Percentiles rank a stretch among this genome's conserved stretches.
Conservation (phyloP, 2,888 invertebrate species). For the Temnothorax rugatulus region DNA sequence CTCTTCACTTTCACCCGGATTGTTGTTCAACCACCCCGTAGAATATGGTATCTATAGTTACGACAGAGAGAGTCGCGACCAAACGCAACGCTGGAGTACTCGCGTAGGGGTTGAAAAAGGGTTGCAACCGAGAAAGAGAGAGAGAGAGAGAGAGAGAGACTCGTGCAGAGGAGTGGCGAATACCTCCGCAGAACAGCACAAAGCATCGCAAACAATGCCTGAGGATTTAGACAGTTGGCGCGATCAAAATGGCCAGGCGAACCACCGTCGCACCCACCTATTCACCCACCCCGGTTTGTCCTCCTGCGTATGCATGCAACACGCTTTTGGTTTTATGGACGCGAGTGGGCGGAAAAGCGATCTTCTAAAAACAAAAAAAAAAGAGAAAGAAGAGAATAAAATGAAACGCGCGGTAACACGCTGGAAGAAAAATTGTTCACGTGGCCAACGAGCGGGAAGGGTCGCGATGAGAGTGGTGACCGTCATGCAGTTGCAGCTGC, state of each 20-base stretch:
- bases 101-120: slow-evolving; percentile 2
- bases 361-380: slow-evolving; percentile 65
- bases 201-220: slow-evolving; percentile 77
- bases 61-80: slow-evolving; percentile 8
- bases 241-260: slow-evolving; percentile 76
- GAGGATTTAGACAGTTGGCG: slow-evolving; percentile 77
- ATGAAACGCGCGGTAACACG: slow-evolving; percentile 54
- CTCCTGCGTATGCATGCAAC: slow-evolving; percentile 61
- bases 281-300: slow-evolving; percentile 32
- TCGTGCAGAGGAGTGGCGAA: slow-evolving; percentile 34
- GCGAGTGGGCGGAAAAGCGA: slow-evolving; percentile 75
- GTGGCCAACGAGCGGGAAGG: slow-evolving; percentile 45
- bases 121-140: slow-evolving; percentile 6
- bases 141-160: slow-evolving; percentile 19
- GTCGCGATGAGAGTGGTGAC: slow-evolving; percentile 13
- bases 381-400: slow-evolving; percentile 51
- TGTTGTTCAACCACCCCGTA: slow-evolving; percentile 37
- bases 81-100: slow-evolving; percentile 15
- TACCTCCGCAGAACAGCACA: slow-evolving; percentile 70
- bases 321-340: slow-evolving; percentile 76
- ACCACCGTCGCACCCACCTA: slow-evolving; percentile 17
- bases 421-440: slow-evolving; percentile 75
- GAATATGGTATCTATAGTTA: slow-evolving; percentile 20
- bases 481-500: slow-evolving; percentile 61
- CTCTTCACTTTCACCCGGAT: slow-evolving; percentile 1